phyloP scores from a whole-genome alignment of 2,113 vertebrate genomes.

The Equus przewalskii region DNA sequence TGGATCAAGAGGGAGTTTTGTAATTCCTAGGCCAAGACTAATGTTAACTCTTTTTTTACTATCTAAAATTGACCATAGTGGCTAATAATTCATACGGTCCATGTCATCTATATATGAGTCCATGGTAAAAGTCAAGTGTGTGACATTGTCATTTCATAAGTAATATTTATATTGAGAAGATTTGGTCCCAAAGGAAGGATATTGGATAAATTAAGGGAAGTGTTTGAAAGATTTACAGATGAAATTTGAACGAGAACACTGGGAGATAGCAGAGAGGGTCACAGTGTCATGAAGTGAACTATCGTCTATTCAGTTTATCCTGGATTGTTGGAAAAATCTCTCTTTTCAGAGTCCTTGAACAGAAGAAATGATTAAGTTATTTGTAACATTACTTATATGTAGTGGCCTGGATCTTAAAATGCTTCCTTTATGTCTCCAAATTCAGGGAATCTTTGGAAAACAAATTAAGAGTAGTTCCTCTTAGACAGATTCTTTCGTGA shows the following conservation, averaged over 20 bases:
- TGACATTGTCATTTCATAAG: not conserved
- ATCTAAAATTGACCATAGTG: not conserved
- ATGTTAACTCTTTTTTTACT: slow-evolving; percentile 9
- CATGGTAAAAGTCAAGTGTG: not conserved
- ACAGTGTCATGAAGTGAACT: slow-evolving; percentile 49
- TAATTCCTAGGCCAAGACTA: slow-evolving; percentile 39
- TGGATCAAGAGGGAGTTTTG: not conserved
- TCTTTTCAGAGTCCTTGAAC: slow-evolving; percentile 45
- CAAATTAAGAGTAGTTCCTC: not conserved
- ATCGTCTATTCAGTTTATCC: not conserved
- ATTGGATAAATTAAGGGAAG: slow-evolving; percentile 18
- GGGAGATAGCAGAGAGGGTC: not conserved
- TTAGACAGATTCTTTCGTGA: not conserved
- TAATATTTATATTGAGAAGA: slow-evolving; percentile 42
- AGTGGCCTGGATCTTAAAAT: not conserved
- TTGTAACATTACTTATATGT: not conserved
- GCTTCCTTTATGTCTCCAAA: not conserved
- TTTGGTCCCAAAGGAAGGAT: not conserved
- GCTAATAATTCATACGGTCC: not conserved
- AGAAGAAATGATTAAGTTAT: slow-evolving; percentile 21
- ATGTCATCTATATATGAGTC: not conserved
- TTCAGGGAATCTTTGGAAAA: slow-evolving; percentile 43
- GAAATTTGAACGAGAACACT: slow-evolving; percentile 55
- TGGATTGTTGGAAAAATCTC: slow-evolving; percentile 20
- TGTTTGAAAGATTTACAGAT: slow-evolving; percentile 26